Conservation (phyloP, 2,888 invertebrate species). For the Diarsia rubi region DNA sequence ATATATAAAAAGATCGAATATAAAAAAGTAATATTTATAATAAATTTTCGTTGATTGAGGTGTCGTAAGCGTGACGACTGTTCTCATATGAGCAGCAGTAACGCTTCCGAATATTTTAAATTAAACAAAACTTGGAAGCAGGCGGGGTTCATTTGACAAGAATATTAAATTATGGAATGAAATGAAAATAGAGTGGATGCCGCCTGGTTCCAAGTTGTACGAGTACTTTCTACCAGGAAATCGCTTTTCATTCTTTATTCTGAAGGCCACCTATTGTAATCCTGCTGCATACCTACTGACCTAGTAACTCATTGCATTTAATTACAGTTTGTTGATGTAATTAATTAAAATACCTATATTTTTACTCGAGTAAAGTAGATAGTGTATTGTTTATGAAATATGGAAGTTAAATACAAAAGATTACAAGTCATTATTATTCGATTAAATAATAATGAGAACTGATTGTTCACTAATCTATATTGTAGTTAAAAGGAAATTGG, state of each 20-base stretch:
- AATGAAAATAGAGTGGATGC: no score
- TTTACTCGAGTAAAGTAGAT: not conserved
- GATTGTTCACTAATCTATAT: conserved; percentile 7
- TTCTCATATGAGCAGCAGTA: no score
- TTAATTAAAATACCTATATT: not conserved
- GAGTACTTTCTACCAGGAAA: conserved; percentile 8
- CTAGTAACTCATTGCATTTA: conserved; percentile 15
- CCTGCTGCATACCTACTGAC: conserved; percentile 10
- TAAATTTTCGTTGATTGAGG: no score
- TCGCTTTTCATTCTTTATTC: not conserved
- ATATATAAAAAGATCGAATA: no score
- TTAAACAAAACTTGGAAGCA: no score
- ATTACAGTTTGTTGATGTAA: conserved; percentile 1
- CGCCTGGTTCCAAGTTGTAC: no score
- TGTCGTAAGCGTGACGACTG: no score
- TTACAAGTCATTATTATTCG: conserved; percentile 3
- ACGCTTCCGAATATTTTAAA: no score
- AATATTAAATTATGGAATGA: no score
- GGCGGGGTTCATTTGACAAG: no score
- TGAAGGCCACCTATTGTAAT: not conserved
- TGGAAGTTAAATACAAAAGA: not conserved
- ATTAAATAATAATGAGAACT: conserved; percentile 6
- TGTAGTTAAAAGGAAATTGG: not conserved
- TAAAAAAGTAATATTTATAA: no score
- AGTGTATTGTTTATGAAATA: conserved; percentile 6